Base-by-base conservation (phyloP, 2,888 invertebrate species). In the Napeogenes sylphis region DNA sequence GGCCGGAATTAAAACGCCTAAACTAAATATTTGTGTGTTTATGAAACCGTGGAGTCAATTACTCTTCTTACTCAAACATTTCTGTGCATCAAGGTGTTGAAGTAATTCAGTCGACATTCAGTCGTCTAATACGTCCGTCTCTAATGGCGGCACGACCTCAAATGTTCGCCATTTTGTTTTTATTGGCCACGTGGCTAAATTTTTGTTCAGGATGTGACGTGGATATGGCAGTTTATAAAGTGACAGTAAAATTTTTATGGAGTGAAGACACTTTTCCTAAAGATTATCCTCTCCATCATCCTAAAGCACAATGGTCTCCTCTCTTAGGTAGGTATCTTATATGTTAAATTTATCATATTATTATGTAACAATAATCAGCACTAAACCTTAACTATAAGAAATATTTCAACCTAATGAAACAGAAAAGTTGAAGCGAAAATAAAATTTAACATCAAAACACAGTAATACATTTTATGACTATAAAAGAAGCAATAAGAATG, bases 291-390 rank as follows among this genome's bases (percentile, higher is more conserved):
- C 94, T 94, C 77, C 95, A 95, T 93, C 92, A 97, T 74, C 97
- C 97, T 8, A 95, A 95, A 62, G 97, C 98, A 12, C 97, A 98
- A 81, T 98, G 97, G 95, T 97, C 97, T 74, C 95, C 95, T 83
- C 93, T 97, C 70, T 93, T 97, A 80, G 98, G 98, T 98, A 83
- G 94, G 96, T 92, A 65, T 59, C 10, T 42, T 42, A 42, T 10
- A 42, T 38, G 10, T 42, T 10, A 42, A 42, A 42, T 12, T 10
- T 3, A 42, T 42, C 5, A 42, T 42, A 42, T 10, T 42, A 42
- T 42, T 38, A 10, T 42, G 10, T 12, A 42, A 42, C 5, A 42
- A 8, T 42, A 42, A 42, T 2, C 3, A 42, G 5, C 42, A 42
- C 42, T 10, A 42, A 42, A 47, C 14, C 47, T n/a, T n/a, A n/a